These are phyloP conservation scores for Pseudopleuronectes americanus DNA, from an alignment of 2,797 vertebrate species.

Conservation along the genomic window DNA sequence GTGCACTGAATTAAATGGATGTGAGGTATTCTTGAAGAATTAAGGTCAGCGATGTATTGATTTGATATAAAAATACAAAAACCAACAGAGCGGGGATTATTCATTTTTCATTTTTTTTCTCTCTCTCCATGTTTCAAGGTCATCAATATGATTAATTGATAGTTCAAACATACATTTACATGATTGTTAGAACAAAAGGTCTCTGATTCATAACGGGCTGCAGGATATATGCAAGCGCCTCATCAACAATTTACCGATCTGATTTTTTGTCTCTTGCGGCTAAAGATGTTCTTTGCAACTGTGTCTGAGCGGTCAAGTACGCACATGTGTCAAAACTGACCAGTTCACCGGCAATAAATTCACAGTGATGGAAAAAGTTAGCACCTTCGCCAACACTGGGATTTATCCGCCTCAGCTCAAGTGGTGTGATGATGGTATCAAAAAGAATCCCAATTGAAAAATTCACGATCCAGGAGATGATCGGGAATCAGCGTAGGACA, in stretches of 20 bases:
- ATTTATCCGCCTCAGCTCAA: constrained; percentile 28
- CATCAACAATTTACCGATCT: neutral
- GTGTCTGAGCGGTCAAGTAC: constrained; percentile 47
- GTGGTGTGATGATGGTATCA: constrained; percentile 48
- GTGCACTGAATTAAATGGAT: constrained; percentile 54
- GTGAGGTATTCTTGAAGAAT: constrained; percentile 50
- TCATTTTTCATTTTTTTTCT: neutral
- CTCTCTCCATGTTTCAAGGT: constrained; percentile 13
- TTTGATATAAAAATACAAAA: constrained; percentile 30
- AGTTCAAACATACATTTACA: neutral
- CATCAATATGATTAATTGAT: constrained; percentile 12
- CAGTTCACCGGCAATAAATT: constrained; percentile 67
- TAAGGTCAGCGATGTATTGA: constrained; percentile 40
- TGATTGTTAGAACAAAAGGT: neutral
- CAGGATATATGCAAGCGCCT: neutral
- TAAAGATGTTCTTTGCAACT: constrained; percentile 31
- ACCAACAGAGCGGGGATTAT: neutral
- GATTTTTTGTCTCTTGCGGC: constrained; percentile 11
- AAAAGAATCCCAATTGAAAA: constrained; percentile 37
- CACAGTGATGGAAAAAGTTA: constrained; percentile 66
- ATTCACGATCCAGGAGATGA: too few relatives aligned
- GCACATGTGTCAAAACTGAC: constrained; percentile 67
- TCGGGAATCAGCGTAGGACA: too few relatives aligned
- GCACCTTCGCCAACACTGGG: constrained; percentile 55
- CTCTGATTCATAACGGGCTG: neutral